Evolutionary conservation across 2,888 invertebrate species (phyloP), one percentile per base, ranked within the genome.

Genomic region (Drosophila austrosaltans): DNA sequence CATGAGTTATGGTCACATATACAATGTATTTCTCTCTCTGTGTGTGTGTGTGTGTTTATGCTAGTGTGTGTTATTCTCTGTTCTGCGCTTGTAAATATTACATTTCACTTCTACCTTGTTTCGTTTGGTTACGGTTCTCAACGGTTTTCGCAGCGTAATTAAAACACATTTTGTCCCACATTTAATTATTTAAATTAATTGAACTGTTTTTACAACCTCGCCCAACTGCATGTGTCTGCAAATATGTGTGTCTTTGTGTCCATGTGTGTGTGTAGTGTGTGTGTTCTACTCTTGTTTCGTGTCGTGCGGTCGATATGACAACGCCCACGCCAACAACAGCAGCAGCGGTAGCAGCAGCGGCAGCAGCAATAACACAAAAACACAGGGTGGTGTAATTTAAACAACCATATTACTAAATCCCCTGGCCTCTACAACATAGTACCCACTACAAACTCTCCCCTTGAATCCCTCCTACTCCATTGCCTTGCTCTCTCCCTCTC

Each of bases 101-200:
- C 69, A 72, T 81, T 73, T 72, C 57, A 58, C 56, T 30, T 12
- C 30, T 10, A 48, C 63, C 66, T 63, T 69, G 59, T 59, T 66
- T 61, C 39, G 60, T 63, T 59, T n/a, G 40, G 25, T 28, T 62
- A 66, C 48, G 48, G 61, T 60, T 59, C 64, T 59, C 8, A 48
- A 58, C 10, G 5, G 53, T 22, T 62, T 25, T 42, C 53, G 77
- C 82, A 79, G 79, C 79, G 77, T 84, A 87, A 87, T 84, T 84
- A 84, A 87, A 87, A 82, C 84, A 77, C 48, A 82, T 87, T 84
- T 57, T 81, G 84, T 63, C 73, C 74, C 81, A 79, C 82, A 78
- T 85, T 82, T 85, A 82, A 85, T 85, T 87, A 87, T 85, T 85
- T 87, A 87, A 87, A 87, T 81, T 82, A 87, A 87, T 85, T 87